Evolutionary conservation across 1,140 invertebrate species (phyloP).

Genomic region (Mylabris phalerata): DNA sequence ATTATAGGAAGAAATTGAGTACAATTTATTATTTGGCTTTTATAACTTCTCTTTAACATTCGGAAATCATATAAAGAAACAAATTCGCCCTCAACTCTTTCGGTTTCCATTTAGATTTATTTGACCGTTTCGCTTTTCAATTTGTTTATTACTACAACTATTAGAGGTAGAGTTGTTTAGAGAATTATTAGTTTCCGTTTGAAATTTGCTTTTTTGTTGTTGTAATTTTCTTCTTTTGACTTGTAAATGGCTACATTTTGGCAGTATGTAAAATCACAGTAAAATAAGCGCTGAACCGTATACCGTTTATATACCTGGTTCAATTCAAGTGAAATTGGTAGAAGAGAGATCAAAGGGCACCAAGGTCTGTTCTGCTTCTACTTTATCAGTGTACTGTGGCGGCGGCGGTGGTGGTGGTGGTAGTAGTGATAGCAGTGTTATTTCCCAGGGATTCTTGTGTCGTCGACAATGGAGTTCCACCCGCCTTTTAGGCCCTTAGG

Average conservation of each 20-base stretch:
- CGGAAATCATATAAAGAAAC: not conserved
- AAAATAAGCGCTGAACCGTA: slow-evolving; percentile 11
- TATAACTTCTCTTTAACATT: no score
- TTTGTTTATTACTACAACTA: no score
- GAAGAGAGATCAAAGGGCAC: slow-evolving; percentile 18
- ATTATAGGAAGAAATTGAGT: no score
- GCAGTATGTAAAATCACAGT: slow-evolving; percentile 6
- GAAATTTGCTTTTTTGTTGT: no score
- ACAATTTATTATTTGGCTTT: no score
- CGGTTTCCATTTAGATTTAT: not conserved
- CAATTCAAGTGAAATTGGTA: slow-evolving; percentile 18
- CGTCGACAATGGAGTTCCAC: slow-evolving; percentile 11
- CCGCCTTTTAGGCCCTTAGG: slow-evolving; percentile 8
- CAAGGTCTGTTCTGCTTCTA: slow-evolving; percentile 5
- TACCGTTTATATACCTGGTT: slow-evolving; percentile 16
- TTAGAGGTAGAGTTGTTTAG: no score
- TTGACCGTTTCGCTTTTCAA: not conserved
- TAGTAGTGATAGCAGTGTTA: not conserved
- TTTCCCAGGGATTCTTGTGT: slow-evolving; percentile 11
- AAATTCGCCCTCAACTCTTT: not conserved
- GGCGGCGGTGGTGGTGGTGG: no score
- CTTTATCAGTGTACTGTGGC: slow-evolving; percentile 4
- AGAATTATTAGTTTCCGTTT: no score
- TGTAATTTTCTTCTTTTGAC: not conserved
- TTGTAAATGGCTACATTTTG: not conserved